Evolutionary conservation across 2,797 vertebrate species (phyloP), one percentile per base, ranked within the genome.

Genomic region (Lepilemur septentrionalis): DNA sequence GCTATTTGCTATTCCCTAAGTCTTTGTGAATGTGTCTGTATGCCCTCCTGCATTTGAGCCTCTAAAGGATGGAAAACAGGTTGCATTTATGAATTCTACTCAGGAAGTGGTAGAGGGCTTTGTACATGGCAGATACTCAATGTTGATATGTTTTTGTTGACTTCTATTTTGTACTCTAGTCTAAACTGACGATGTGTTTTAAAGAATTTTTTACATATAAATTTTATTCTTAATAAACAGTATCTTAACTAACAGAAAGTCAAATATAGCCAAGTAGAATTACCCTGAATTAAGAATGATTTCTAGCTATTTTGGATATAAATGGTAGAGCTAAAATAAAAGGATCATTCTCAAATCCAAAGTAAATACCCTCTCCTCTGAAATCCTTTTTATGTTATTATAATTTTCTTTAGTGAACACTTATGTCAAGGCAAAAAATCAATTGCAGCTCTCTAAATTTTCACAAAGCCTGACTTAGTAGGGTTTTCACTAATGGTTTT

Each of bases 401-500:
- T 78, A 91, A 95, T 95, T 89, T 95, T 88, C 65, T 79, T 83
- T 87, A 87, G 46, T 76, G 50, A 91, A 89, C 25, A 48, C 65
- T 78, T 81, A 96, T 91, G 73, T 86, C 43, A 86, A n/a, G 43
- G 32, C 22, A 86, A 86, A 92, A 63, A 82, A 75, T 82, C n/a
- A 92, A 48, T 85, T 65, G 11, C 57, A 95, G 50, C 43, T 94
- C 87, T 93, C 72, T 93, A 80, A 69, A 91, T 73, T 86, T 96
- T 80, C 55, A 91, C 48, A 79, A 95, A 87, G 72, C 43, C 91
- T 95, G 22, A 72, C 30, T 87, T 81, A 79, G 95, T 91, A 38
- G 35, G 9, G 20, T 70, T 93, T 94, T 92, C 17, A 57, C 38
- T 69, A 89, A 35, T 86, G 30, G 15, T 90, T 28, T 89, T 83